Conservation (phyloP, 2,113 vertebrate species). For the Numenius arquata region DNA sequence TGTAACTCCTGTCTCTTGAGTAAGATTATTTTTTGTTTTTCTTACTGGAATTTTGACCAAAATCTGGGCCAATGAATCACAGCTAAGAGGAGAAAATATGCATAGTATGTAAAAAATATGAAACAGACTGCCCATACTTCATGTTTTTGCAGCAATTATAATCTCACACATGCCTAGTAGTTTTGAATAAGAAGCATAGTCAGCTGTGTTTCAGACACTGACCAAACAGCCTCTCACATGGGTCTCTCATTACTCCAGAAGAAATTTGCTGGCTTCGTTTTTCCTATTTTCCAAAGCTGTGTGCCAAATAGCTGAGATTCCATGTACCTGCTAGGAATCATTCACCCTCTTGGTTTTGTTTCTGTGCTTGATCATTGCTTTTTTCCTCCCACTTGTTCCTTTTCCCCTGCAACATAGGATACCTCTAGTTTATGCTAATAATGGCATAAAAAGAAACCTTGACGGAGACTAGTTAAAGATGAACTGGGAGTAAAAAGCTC, state of each 20-base stretch:
- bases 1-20: not conserved
- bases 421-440: not conserved
- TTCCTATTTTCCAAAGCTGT: conserved; percentile 29
- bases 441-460: not conserved
- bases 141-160: not conserved
- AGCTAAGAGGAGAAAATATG: not conserved
- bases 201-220: not conserved
- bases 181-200: not conserved
- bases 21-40: not conserved
- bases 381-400: not conserved
- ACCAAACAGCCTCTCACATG: not conserved
- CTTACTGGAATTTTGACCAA: not conserved
- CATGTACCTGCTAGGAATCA: not conserved
- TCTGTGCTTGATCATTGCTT: not conserved
- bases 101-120: not conserved
- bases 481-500: not conserved
- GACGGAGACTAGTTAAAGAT: not conserved
- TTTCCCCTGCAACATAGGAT: not conserved
- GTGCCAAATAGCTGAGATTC: not conserved
- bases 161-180: not conserved
- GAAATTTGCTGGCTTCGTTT: conserved; percentile 12
- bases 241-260: not conserved
- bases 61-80: not conserved
- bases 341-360: not conserved
- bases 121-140: not conserved